A percentile compares a stretch with the other conserved stretches of the same genome.
Conservation (phyloP, 2,888 invertebrate species). For the Trissoscelio sp. region DNA sequence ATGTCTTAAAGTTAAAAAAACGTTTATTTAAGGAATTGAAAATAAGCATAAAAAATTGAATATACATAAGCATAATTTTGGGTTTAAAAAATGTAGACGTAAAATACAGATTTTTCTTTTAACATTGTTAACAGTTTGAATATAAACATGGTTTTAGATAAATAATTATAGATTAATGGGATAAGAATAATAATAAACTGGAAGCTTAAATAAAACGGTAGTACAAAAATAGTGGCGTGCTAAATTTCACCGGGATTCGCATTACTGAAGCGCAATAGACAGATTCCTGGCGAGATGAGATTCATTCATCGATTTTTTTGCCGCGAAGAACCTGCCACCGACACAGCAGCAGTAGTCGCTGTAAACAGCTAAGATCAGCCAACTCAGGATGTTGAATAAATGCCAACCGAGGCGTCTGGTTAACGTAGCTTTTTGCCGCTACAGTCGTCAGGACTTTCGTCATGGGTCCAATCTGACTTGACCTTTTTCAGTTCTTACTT, state of each 20-base stretch:
- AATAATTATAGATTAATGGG: conserved; percentile 22
- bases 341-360: conserved; percentile 58
- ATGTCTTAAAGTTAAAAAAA: too few relatives aligned
- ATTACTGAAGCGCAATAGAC: conserved; percentile 69
- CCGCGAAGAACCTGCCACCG: conserved; percentile 62
- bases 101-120: too few relatives aligned
- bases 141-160: too few relatives aligned
- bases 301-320: conserved; percentile 81
- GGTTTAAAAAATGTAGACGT: too few relatives aligned
- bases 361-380: conserved; percentile 60
- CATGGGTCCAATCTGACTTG: conserved; percentile 65
- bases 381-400: conserved; percentile 66
- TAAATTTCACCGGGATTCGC: conserved; percentile 49
- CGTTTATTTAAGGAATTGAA: too few relatives aligned
- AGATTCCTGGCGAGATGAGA: conserved; percentile 74
- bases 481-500: conserved; percentile 55
- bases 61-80: too few relatives aligned
- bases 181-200: conserved; percentile 14
- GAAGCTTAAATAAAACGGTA: conserved; percentile 13
- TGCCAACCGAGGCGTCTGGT: conserved; percentile 68
- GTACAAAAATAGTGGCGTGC: conserved; percentile 53
- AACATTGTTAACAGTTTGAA: too few relatives aligned
- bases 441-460: conserved; percentile 61
- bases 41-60: too few relatives aligned
- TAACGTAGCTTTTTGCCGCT: conserved; percentile 67